phyloP scores from a whole-genome alignment of 2,113 vertebrate genomes.

The Mixornis gularis region DNA sequence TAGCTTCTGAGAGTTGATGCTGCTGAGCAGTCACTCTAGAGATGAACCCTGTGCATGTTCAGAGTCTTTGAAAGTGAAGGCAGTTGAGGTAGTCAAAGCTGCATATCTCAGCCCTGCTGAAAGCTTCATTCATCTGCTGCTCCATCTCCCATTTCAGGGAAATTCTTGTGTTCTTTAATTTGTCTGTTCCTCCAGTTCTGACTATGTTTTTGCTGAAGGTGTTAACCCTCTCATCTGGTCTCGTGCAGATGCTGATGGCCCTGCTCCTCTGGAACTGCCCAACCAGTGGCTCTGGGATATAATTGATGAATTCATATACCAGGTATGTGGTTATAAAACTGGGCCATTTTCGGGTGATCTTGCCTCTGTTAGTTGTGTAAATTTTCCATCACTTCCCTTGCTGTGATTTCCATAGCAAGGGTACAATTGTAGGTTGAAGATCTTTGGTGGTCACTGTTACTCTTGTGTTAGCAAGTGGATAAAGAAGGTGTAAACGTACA shows the following conservation, averaged over 20 bases:
- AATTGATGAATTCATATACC: conserved; percentile 98
- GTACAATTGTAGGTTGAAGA: neutral
- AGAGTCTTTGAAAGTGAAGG: neutral
- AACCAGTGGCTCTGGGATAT: conserved; percentile 99
- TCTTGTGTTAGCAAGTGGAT: neutral
- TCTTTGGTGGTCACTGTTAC: neutral
- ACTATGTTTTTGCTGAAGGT: neutral
- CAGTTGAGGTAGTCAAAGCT: neutral
- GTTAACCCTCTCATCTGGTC: neutral
- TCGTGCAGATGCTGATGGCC: conserved; percentile 91
- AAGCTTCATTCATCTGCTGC: neutral
- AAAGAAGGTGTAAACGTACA: neutral
- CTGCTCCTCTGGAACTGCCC: conserved; percentile 92
- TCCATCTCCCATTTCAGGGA: neutral
- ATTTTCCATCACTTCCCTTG: neutral
- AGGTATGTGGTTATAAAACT: conserved; percentile 63
- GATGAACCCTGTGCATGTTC: neutral
- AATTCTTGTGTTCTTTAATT: neutral
- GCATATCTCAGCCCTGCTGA: neutral
- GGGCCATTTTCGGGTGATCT: neutral
- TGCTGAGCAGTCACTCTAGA: neutral
- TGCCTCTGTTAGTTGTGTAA: neutral
- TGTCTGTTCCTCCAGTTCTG: neutral
- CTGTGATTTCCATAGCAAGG: neutral
- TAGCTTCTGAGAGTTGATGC: neutral